Evolutionary conservation across 2,888 invertebrate species (phyloP).

Genomic region (Lymantria monacha): DNA sequence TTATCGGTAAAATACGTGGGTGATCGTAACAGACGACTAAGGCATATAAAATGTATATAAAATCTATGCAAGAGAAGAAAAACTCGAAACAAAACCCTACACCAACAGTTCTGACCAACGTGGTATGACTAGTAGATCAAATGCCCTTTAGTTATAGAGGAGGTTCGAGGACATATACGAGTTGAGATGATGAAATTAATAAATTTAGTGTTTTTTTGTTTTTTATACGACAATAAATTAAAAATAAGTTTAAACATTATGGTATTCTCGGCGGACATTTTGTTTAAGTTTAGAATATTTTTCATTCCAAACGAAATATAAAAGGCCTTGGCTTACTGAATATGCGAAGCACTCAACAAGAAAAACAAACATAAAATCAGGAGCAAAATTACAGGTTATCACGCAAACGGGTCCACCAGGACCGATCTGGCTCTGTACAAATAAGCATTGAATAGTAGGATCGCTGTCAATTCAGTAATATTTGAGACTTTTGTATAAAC

Average conservation of each 20-base stretch:
- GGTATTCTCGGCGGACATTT: neutral
- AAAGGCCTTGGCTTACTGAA: neutral
- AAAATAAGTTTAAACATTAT: too few relatives aligned
- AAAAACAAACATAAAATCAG: slow-evolving; percentile 45
- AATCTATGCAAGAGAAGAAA: too few relatives aligned
- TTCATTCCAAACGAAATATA: neutral
- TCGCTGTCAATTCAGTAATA: slow-evolving; percentile 10
- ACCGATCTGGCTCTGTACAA: slow-evolving; percentile 32
- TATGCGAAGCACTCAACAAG: slow-evolving; percentile 8
- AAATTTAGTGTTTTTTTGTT: neutral
- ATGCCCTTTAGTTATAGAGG: too few relatives aligned
- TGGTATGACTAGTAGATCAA: too few relatives aligned
- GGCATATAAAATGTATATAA: too few relatives aligned
- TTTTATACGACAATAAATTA: neutral
- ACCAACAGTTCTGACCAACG: too few relatives aligned
- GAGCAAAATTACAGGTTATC: slow-evolving; percentile 43
- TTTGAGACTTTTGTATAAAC: slow-evolving; percentile 13
- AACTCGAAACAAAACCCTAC: too few relatives aligned
- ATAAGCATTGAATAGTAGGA: slow-evolving; percentile 33
- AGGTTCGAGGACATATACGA: too few relatives aligned
- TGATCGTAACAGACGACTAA: too few relatives aligned
- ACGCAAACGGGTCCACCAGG: slow-evolving; percentile 39
- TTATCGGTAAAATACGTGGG: too few relatives aligned
- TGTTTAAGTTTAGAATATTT: neutral
- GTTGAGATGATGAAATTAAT: too few relatives aligned